Evolutionary conservation across 2,888 invertebrate genomes (phyloP), one percentile per base, ranked within the genome.

Genomic region (Rapana venosa): DNA sequence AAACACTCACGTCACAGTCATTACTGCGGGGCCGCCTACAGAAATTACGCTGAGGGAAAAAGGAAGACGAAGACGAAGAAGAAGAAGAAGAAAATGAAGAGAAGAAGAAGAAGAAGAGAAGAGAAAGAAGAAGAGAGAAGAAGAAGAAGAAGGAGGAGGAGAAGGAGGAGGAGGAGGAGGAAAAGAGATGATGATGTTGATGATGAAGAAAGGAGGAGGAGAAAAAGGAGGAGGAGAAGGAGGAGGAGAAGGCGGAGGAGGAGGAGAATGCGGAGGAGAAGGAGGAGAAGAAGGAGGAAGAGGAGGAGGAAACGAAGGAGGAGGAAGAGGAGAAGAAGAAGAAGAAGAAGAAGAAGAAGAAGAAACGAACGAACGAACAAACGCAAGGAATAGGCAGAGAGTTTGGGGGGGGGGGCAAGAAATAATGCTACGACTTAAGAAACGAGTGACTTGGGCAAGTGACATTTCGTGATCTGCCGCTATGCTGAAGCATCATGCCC

Each of bases 101-200:
- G 79, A 30, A 32, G 20, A 20, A 30, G 35, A 30, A 20, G 20
- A 81, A 32, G 35, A 32, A 81, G 85, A 85, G 58, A 85, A 15
- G 47, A 20, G 56, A 15, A 87, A 61, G 66, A 22, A 87, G 87
- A 87, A 35, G 66, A 66, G 66, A 35, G 66, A 66, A 87, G 87
- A 87, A 66, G 66, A 32, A 87, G 87, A 87, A 66, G 66, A 66
- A 87, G 87, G 66, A 66, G 66, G 87, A 87, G 66, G 66, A 32
- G 30, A 66, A 87, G 66, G 32, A 70, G 66, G 87, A 87, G 70
- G 32, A 70, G 32, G 87, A 87, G 70, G 32, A 70, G 32, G 87
- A 87, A 32, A 87, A 35, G 66, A 70, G 66, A 32, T 66, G 66
- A 66, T n/a, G 30, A 32, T 15, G 56, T 66, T 30, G 26, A 11